Conservation (phyloP, 1,140 invertebrate genomes). For the Caerostris darwini region DNA sequence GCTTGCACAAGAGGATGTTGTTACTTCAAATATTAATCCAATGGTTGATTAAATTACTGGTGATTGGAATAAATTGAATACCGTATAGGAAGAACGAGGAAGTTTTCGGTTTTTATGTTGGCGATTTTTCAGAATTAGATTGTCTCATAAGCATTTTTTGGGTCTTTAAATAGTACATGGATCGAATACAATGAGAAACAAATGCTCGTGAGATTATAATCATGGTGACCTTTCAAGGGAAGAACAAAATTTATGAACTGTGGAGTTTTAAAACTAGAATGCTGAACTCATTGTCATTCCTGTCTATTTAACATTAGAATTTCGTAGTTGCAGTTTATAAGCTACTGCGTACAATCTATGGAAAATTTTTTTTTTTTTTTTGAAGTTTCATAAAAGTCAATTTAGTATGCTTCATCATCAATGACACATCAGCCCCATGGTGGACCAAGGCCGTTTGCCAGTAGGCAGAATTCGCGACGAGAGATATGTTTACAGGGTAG, state of each 20-base stretch:
- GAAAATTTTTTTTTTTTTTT: no score
- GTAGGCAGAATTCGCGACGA: no score
- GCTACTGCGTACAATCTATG: no score
- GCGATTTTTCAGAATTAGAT: neutral
- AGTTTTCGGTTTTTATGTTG: neutral
- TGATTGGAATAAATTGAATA: neutral
- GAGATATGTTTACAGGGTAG: no score
- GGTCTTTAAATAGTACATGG: neutral
- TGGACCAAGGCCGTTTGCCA: no score
- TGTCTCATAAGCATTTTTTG: neutral
- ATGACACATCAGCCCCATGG: no score
- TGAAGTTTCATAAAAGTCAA: no score
- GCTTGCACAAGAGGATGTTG: conserved; percentile 2
- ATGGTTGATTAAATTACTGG: conserved; percentile 5
- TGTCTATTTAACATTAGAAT: no score
- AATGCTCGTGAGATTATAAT: neutral
- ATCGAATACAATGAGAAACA: neutral
- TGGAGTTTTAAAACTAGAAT: no score
- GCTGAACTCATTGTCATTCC: no score
- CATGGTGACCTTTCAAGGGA: neutral
- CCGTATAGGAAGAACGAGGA: neutral
- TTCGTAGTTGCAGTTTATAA: no score
- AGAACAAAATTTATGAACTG: neutral
- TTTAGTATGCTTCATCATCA: no score
- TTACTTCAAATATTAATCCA: neutral